A percentile compares a stretch with the other conserved stretches of the same genome.
Evolutionary conservation across 2,797 vertebrate species (phyloP).

Genomic region (Poeciliopsis presidionis): DNA sequence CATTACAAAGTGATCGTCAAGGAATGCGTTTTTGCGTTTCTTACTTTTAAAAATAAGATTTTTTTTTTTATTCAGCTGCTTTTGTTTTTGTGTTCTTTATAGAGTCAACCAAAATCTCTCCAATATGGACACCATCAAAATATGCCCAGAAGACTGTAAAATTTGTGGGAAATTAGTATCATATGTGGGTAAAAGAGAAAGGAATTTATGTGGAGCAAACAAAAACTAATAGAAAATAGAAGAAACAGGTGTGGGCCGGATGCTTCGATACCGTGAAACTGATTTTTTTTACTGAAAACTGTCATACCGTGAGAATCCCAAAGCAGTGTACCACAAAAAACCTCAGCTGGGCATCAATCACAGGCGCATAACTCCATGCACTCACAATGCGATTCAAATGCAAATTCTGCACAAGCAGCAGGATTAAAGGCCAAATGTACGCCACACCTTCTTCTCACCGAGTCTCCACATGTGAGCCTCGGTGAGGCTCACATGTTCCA

Average conservation of each 20-base stretch:
- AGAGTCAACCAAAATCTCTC: neutral
- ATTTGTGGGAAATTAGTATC: slow-evolving; percentile 31
- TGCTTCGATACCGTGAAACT: neutral
- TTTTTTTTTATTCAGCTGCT: neutral
- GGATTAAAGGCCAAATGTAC: slow-evolving; percentile 70
- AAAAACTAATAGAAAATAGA: slow-evolving; percentile 5
- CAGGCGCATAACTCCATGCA: slow-evolving; percentile 75
- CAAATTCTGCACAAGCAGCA: slow-evolving; percentile 71
- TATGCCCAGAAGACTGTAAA: slow-evolving; percentile 32
- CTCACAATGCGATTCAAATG: slow-evolving; percentile 83
- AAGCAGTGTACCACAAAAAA: slow-evolving; percentile 22
- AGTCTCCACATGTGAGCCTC: slow-evolving; percentile 20
- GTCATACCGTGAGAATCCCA: neutral
- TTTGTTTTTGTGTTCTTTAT: neutral
- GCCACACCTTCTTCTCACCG: slow-evolving; percentile 54
- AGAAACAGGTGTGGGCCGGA: slow-evolving; percentile 24
- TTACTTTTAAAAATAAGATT: neutral
- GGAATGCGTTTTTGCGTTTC: slow-evolving; percentile 6
- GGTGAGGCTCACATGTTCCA: too few species aligned
- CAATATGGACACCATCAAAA: slow-evolving; percentile 6
- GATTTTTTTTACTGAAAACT: neutral
- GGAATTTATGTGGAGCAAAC: slow-evolving; percentile 15
- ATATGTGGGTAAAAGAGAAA: slow-evolving; percentile 20
- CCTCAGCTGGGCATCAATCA: slow-evolving; percentile 72
- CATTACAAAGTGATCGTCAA: slow-evolving; percentile 16